Percentiles rank a stretch among this genome's conserved stretches.
Conservation (phyloP, 2,888 invertebrate genomes). For the Marasmarcha lunaedactyla region DNA sequence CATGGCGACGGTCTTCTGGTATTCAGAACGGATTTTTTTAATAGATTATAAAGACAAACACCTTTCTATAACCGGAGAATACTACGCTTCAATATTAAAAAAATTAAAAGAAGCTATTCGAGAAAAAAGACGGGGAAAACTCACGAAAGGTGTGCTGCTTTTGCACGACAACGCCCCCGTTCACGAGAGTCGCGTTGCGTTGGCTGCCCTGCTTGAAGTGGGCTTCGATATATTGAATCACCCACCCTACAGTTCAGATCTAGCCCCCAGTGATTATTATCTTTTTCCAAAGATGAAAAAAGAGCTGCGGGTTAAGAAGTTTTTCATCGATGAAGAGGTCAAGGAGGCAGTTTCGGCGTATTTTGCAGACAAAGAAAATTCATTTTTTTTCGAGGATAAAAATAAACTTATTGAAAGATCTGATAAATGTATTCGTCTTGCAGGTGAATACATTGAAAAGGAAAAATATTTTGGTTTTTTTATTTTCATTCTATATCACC, state of each 20-base stretch:
- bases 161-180: constrained; percentile 14
- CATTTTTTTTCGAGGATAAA: too few species aligned
- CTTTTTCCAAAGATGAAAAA: constrained; percentile 1
- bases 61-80: not conserved
- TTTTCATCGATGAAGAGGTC: not conserved
- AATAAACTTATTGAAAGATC: too few species aligned
- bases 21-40: too few species aligned
- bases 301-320: not conserved
- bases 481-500: too few species aligned
- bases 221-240: constrained; percentile 1
- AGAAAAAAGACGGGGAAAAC: constrained; percentile 9
- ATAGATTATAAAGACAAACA: too few species aligned
- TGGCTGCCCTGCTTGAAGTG: constrained; percentile 1
- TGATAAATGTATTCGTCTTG: too few species aligned
- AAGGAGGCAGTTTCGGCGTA: not conserved
- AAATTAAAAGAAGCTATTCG: constrained; percentile 5
- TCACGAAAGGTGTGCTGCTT: constrained; percentile 6
- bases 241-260: not conserved
- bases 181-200: constrained; percentile 5
- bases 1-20: too few species aligned
- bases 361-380: too few species aligned
- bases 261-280: not conserved
- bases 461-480: too few species aligned
- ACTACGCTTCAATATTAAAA: too few species aligned
- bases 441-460: too few species aligned